Base-by-base conservation (phyloP, 2,797 vertebrate genomes). In the Chiloscyllium punctatum region DNA sequence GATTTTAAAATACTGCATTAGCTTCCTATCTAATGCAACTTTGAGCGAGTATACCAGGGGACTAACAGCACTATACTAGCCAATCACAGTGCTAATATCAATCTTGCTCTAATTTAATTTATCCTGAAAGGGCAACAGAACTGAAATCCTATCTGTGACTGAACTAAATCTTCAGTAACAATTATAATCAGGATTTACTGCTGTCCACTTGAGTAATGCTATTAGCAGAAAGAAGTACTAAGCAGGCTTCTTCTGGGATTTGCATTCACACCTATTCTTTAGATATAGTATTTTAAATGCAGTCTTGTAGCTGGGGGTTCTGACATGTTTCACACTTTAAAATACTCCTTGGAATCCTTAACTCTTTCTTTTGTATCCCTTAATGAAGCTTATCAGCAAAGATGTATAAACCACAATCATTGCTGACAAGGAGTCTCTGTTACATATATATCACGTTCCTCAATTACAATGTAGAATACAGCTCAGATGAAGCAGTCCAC, bases 61-160 rank as follows among this genome's bases (percentile, higher is more conserved):
- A 69, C 66, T 42, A 42, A 68, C 90, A 92, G 66, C 66, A 92
- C 21, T 25, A 68, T 69, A 42, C 90, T 23, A 92, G 90, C 90
- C 66, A 69, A 92, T 92, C n/a, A 21, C 66, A 92, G 90, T 42
- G 62, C 69, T 92, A 66, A 69, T 92, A 92, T 92, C 90, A 42
- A 92, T 69, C 90, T 69, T 37, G 37, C 66, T 69, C 68, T 92
- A 92, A 92, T 92, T 69, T 69, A 92, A 92, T 92, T 62, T 69
- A 92, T 42, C 66, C 66, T 42, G 90, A 92, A 92, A 92, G 62
- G 66, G 90, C 90, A 92, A n/a, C 62, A 27, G 90, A 69, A 42
- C 66, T 92, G 90, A 92, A 92, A 92, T 92, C 21, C n/a, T 69
- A 92, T 92, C 66, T 69, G 90, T 92, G 90, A 42, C 90, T 92